These are phyloP conservation scores for Eunapius fragilis DNA, from an alignment of 37 sponge, comb jelly and placozoan genomes.

Conservation along the genomic window DNA sequence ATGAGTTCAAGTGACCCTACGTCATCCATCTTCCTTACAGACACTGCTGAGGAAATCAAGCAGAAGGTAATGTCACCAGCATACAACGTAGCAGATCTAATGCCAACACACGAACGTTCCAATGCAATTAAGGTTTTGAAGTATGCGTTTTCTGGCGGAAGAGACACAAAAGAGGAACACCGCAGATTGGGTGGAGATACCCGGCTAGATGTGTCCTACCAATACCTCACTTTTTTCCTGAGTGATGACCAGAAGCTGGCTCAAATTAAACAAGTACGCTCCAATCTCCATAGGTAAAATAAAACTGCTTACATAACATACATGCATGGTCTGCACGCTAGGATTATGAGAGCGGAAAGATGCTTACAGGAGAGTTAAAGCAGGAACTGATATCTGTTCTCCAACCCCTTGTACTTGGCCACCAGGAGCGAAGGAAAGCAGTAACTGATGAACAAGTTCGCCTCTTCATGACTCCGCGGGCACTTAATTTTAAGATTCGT, in stretches of 20 bases:
- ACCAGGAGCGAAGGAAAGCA: slow-evolving; percentile 56
- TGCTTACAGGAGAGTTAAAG: slow-evolving; percentile 86
- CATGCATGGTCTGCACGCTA: too few species aligned
- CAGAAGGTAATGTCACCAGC: slow-evolving; percentile 64
- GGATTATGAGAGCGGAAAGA: slow-evolving; percentile 74
- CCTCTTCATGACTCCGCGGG: slow-evolving; percentile 74
- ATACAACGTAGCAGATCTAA: too few species aligned
- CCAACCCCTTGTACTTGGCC: slow-evolving; percentile 56
- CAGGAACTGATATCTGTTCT: slow-evolving; percentile 76
- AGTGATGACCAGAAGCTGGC: slow-evolving; percentile 73
- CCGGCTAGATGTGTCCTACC: slow-evolving; percentile 82
- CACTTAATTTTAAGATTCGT: slow-evolving; percentile 40
- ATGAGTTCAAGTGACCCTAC: slow-evolving; percentile 89
- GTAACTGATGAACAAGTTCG: slow-evolving; percentile 80
- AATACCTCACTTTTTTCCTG: slow-evolving; percentile 87
- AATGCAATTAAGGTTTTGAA: slow-evolving; percentile 87
- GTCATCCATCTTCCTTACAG: slow-evolving; percentile 84
- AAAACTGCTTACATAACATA: too few species aligned
- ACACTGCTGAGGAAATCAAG: slow-evolving; percentile 77
- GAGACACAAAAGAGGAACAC: slow-evolving; percentile 89
- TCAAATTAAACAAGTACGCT: slow-evolving; percentile 63
- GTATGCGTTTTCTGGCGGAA: slow-evolving; percentile 91
- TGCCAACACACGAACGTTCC: background rate
- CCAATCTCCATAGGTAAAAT: background rate
- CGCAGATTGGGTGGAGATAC: slow-evolving; percentile 81